Percentiles rank a stretch among this genome's conserved stretches.
These are phyloP conservation scores for Chironex yamaguchii DNA, from an alignment of 30 jellyfish, hydroid and myxozoan species.

Conservation along the genomic window DNA sequence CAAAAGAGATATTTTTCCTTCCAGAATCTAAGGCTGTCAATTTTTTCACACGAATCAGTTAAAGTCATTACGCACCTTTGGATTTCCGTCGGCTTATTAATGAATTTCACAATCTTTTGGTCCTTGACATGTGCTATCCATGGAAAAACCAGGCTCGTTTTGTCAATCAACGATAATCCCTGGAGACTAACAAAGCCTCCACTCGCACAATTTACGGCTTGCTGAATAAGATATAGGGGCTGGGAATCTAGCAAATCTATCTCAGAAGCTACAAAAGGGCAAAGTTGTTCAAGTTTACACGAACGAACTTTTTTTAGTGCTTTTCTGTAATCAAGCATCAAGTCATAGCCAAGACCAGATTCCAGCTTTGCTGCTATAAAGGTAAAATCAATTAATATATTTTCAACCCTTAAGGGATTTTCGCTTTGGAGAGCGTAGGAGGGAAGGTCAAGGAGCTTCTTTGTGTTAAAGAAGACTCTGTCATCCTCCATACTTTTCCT, in stretches of 20 bases:
- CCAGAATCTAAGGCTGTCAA: too few species aligned
- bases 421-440: neutral
- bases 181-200: too few species aligned
- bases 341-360: neutral
- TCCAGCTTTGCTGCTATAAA: neutral
- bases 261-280: neutral
- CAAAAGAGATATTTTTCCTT: too few species aligned
- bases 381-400: too few species aligned
- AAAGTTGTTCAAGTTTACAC: neutral
- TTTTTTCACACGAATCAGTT: too few species aligned
- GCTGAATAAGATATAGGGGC: neutral
- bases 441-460: neutral
- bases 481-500: neutral
- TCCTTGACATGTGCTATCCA: too few species aligned
- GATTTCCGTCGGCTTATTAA: too few species aligned
- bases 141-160: too few species aligned
- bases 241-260: neutral
- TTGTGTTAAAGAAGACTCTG: neutral
- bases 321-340: neutral
- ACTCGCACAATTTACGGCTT: neutral
- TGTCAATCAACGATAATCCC: too few species aligned
- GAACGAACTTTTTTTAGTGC: neutral
- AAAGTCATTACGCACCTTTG: too few species aligned
- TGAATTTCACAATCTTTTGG: too few species aligned
- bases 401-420: neutral